Base-by-base conservation (phyloP, 1,140 invertebrate genomes). In the Drosophila santomea region DNA sequence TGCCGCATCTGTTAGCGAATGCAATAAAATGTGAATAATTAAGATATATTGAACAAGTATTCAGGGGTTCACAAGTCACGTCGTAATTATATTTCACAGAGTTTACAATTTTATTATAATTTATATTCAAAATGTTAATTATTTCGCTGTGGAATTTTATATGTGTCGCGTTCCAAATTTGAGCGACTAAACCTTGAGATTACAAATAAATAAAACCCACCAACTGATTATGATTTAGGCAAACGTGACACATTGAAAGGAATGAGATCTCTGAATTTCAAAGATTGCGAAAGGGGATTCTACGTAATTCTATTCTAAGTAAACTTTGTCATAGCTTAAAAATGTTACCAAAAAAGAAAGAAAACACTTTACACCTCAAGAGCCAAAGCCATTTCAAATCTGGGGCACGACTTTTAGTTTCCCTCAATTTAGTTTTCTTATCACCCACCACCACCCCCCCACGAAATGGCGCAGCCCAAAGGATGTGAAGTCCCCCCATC, bases 1-100 rank as follows among this genome's bases (percentile, higher is more conserved):
- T 91, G 23, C 90, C 91, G 35, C 91, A 92, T 2, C 91, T 92
- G 36, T 1, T 28, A 20, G 45, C 6, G 8, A 36, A 10, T 36
- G 35, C 3, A 10, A 36, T 10, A 11, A 36, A 12, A 36, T 10
- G 35, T 36, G 4, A 25, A 4, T 25, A 5, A 25, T 4, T 8
- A 10, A 8, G 3, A 32, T 32, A 10, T 8, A 32, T 32, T 0
- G 25, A 25, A 25, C 4, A 25, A 4, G 23, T 23, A 3, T 23
- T 23, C 23, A 23, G 2, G 23, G 23, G 23, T 4, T 23, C 23
- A 25, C 23, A 25, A 25, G 23, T 25, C 2, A 25, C 17, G 17
- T 17, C 17, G 17, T 17, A 17, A 17, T 17, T 17, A 17, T 17
- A 17, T 17, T 17, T 17, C 17, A 17, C 17, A 17, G 8, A 32